phyloP scores from a whole-genome alignment of 2,113 vertebrate species.

The Cyanoramphus novaezelandiae region DNA sequence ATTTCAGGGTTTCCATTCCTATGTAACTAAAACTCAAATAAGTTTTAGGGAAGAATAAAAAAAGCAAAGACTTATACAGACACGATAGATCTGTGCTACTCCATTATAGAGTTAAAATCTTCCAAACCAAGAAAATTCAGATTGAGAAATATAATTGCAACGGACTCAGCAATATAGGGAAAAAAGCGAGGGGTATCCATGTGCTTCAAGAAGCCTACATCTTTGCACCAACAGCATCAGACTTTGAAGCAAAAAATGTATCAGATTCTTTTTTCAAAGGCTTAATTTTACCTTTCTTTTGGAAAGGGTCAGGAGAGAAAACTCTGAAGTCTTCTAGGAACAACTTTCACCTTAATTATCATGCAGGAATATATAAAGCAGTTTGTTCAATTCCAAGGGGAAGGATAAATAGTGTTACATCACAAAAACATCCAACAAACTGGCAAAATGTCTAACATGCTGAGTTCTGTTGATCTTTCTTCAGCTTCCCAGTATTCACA shows the following conservation, averaged over 20 bases:
- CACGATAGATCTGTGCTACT: background rate
- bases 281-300: background rate
- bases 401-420: background rate
- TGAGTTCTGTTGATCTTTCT: background rate
- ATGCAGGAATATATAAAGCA: background rate
- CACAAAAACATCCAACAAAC: background rate
- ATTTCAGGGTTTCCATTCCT: conserved; percentile 23
- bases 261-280: background rate
- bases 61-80: background rate
- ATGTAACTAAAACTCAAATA: background rate
- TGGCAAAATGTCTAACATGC: background rate
- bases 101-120: background rate
- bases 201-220: background rate
- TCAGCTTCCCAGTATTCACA: background rate
- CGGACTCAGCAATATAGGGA: background rate
- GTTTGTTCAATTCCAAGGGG: background rate
- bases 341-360: background rate
- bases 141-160: background rate
- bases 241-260: background rate
- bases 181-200: background rate
- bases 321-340: background rate
- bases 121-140: background rate
- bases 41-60: background rate
- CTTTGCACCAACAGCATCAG: background rate
- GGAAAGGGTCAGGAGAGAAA: background rate